Evolutionary conservation across 2,888 invertebrate genomes (phyloP).

Genomic region (Melitaea athalia): DNA sequence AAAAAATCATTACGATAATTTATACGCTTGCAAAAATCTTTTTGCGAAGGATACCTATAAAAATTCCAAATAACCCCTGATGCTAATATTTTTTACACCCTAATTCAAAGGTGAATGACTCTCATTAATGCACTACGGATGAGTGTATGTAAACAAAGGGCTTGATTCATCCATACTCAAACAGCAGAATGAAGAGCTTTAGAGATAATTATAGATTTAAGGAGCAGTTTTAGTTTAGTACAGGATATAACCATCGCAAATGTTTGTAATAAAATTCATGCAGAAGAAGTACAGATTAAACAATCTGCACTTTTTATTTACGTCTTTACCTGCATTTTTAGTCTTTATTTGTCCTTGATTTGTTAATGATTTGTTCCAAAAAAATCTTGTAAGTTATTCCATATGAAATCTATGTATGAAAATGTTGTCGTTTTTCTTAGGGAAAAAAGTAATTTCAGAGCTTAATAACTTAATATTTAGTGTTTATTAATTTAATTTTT

Average conservation of each 20-base stretch:
- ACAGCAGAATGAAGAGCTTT: conserved; percentile 17
- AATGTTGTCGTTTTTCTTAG: no score
- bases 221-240: conserved; percentile 22
- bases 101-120: conserved; percentile 37
- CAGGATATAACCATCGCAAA: conserved; percentile 3
- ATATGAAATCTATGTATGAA: no score
- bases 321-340: neutral
- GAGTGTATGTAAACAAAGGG: conserved; percentile 52
- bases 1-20: no score
- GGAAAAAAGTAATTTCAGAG: no score
- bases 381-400: no score
- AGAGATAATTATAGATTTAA: conserved; percentile 31
- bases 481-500: no score
- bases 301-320: conserved; percentile 10
- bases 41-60: no score
- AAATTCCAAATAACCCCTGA: neutral
- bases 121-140: conserved; percentile 44
- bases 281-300: neutral
- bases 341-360: no score
- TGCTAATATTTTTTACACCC: conserved; percentile 11
- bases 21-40: no score
- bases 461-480: no score
- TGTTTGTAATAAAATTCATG: conserved; percentile 4
- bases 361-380: no score
- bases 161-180: conserved; percentile 14